Evolutionary conservation across 92 coral and sea anemone species (phyloP).

Genomic region (Zoanthus gigantus): DNA sequence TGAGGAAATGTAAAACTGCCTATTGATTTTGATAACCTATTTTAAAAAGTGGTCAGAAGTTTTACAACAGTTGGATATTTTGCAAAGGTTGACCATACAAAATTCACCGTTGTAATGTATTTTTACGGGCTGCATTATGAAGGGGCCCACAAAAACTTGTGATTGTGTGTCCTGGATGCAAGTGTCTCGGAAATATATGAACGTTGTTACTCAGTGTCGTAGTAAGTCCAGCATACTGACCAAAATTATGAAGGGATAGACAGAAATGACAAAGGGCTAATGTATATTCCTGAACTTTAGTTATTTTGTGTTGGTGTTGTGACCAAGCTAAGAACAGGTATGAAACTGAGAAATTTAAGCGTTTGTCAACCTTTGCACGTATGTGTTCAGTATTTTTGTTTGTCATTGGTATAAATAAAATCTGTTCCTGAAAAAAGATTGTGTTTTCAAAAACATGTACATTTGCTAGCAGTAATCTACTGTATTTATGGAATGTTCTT

Average conservation of each 20-base stretch:
- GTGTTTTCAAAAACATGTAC: no score
- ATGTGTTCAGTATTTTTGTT: no score
- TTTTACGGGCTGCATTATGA: constrained; percentile 8
- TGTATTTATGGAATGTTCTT: no score
- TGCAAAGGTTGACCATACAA: not conserved
- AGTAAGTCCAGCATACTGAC: not conserved
- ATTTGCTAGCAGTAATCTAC: no score
- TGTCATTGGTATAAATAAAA: no score
- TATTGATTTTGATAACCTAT: not conserved
- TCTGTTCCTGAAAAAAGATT: no score
- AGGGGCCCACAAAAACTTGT: not conserved
- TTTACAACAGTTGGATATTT: not conserved
- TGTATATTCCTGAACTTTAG: constrained; percentile 3
- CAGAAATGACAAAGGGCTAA: not conserved
- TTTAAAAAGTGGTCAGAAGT: not conserved
- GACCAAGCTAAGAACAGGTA: not conserved
- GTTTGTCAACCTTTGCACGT: no score
- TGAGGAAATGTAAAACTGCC: not conserved
- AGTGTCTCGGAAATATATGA: not conserved
- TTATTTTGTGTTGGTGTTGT: not conserved
- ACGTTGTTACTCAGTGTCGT: not conserved
- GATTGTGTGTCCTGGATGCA: constrained; percentile 20
- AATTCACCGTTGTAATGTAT: not conserved
- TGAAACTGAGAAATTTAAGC: not conserved
- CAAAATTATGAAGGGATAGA: constrained; percentile 15